phyloP scores from a whole-genome alignment of 2,113 vertebrate species.

The Numenius arquata region DNA sequence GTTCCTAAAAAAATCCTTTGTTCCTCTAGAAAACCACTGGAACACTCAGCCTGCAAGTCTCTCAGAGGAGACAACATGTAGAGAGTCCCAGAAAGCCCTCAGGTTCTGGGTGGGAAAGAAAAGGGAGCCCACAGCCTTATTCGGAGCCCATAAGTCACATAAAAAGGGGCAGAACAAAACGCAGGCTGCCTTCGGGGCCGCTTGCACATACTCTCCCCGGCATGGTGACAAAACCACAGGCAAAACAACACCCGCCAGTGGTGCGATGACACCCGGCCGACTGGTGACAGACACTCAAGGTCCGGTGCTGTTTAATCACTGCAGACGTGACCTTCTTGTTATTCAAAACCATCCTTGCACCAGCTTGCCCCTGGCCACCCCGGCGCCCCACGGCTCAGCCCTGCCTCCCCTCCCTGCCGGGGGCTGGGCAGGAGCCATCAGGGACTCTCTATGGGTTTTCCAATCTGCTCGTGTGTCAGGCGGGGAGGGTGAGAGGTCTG shows the following conservation, averaged over 20 bases:
- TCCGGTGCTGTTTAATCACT: not conserved
- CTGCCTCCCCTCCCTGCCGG: not conserved
- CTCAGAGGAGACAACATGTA: not conserved
- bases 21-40: not conserved
- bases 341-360: not conserved
- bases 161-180: not conserved
- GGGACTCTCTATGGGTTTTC: not conserved
- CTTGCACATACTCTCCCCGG: rapidly evolving
- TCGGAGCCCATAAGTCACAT: not conserved
- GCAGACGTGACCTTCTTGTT: not conserved
- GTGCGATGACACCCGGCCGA: rapidly evolving
- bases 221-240: not conserved
- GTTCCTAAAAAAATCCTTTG: not conserved
- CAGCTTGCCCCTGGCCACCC: not conserved
- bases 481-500: not conserved
- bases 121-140: not conserved
- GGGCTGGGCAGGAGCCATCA: not conserved
- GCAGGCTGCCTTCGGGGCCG: rapidly evolving
- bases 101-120: not conserved
- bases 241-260: rapidly evolving
- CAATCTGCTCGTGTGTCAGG: rapidly evolving
- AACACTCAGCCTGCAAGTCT: not conserved
- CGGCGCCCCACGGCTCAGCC: not conserved
- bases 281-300: not conserved
- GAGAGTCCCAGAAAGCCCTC: not conserved